Conservation (phyloP, 2,113 vertebrate genomes). For the Podarcis muralis region DNA sequence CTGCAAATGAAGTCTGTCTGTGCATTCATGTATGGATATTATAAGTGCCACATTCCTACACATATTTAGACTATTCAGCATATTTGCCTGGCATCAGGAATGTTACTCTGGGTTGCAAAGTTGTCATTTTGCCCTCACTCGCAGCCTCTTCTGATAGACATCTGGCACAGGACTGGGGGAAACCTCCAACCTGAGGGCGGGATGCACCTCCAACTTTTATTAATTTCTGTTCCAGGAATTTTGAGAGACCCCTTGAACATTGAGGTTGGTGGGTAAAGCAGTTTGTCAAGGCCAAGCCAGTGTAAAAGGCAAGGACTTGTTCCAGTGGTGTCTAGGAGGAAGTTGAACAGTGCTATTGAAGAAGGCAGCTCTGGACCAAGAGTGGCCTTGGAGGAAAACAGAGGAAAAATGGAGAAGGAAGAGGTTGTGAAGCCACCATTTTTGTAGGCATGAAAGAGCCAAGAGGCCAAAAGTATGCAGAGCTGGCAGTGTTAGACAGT, state of each 20-base stretch:
- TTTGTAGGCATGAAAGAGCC: not conserved
- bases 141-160: not conserved
- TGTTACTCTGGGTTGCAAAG: not conserved
- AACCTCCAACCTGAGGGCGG: not conserved
- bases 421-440: not conserved
- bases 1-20: not conserved
- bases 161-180: not conserved
- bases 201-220: not conserved
- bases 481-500: not conserved
- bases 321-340: not conserved
- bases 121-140: not conserved
- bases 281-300: not conserved
- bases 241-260: not conserved
- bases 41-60: not conserved
- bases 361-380: not conserved
- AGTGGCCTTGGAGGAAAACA: not conserved
- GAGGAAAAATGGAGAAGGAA: not conserved
- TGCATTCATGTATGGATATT: conserved; percentile 20
- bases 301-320: not conserved
- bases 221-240: not conserved
- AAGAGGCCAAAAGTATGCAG: not conserved
- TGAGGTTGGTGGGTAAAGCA: not conserved
- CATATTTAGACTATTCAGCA: not conserved
- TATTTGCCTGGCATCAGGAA: not conserved
- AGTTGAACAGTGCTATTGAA: not conserved